Evolutionary conservation across 2,888 invertebrate species (phyloP).

Genomic region (Melinopterus prodromus): DNA sequence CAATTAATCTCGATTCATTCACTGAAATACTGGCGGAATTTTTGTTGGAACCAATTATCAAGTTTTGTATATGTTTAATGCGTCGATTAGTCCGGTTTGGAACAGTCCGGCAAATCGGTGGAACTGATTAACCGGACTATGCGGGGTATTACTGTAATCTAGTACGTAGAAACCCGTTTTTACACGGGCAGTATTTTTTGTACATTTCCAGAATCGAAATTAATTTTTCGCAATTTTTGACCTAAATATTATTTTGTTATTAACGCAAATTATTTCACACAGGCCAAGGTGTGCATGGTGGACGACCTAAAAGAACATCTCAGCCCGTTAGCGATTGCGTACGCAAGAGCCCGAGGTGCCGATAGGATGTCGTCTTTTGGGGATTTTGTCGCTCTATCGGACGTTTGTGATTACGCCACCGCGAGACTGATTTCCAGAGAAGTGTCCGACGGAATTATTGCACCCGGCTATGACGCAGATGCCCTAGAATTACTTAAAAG

Average conservation of each 20-base stretch:
- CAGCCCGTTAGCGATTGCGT: slow-evolving; percentile 87
- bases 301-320: slow-evolving; percentile 78
- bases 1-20: no score
- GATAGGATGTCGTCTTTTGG: slow-evolving; percentile 99
- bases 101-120: background rate
- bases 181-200: no score
- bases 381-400: slow-evolving; percentile 95
- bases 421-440: slow-evolving; percentile 92
- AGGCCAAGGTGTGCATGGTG: slow-evolving; percentile 94
- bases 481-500: slow-evolving; percentile 89
- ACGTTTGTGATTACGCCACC: slow-evolving; percentile 87
- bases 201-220: no score
- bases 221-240: no score
- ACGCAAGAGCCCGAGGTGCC: slow-evolving; percentile 95
- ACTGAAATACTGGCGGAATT: no score
- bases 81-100: no score
- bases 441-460: slow-evolving; percentile 98
- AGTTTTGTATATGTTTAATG: no score
- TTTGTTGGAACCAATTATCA: no score
- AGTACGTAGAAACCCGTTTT: no score
- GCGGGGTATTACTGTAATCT: background rate
- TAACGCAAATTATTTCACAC: slow-evolving; percentile 42
- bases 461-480: slow-evolving; percentile 86
- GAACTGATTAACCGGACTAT: background rate
- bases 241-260: background rate